Base-by-base conservation (phyloP, 2,113 vertebrate species). In the Geococcyx californianus region DNA sequence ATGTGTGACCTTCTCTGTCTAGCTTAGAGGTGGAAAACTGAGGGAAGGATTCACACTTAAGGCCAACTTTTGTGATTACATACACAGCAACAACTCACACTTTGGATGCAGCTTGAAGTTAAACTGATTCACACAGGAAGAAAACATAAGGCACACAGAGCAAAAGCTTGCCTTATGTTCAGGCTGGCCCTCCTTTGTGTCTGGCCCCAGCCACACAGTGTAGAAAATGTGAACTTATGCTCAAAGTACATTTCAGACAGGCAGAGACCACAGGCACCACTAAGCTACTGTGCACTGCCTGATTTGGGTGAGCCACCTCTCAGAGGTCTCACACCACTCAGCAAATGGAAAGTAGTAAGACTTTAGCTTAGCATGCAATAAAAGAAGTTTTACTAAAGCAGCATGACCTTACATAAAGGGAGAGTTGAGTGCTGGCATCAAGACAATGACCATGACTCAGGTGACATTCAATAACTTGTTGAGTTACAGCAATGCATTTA, bases 221-320 rank as follows among this genome's bases (percentile, higher is more conserved):
- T 10, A 55, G 20, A 9, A 70, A 81, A 54, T 2, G 7, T 9
- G 36, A 89, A 67, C 15, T 72, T n/a, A 21, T 0, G 11, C 67
- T 63, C 33, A 31, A 75, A 54, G 14, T 33, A 26, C 3, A 16
- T 34, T 73, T 56, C 52, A 38, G 7, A 13, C 21, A 44, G 25
- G 44, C 44, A 44, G 44, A 45, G 24, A 40, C 17, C 38, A 52
- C n/a, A 68, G 29, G 74, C 51, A 90, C 7, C 33, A 47, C 34
- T 21, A 60, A 87, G 49, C 9, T 47, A 52, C 12, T 0, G 0
- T 4, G 24, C 13, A 76, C 5, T 36, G 25, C 10, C 52, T 31
- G 56, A 7, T 5, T 16, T 42, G 23, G 13, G 45, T 26, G 21
- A 66, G 14, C 29, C 8, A 20, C 4, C 9, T 38, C 36, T 7